Evolutionary conservation across 2,113 vertebrate species (phyloP).

Genomic region (Aramus guarauna): DNA sequence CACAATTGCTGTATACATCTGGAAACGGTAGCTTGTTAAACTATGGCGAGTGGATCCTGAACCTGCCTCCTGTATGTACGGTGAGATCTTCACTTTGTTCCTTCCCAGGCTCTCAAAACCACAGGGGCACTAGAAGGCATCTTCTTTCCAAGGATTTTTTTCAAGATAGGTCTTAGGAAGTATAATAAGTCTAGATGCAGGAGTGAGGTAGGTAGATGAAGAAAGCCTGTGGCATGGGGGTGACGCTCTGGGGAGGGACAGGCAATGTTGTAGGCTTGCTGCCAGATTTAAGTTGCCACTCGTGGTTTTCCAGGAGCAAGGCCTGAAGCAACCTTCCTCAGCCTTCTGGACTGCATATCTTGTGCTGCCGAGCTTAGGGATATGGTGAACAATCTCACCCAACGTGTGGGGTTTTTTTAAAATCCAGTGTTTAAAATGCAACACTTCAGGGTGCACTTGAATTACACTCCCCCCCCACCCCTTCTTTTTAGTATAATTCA

Average conservation of each 20-base stretch:
- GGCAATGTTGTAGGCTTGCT: not conserved
- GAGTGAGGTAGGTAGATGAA: not conserved
- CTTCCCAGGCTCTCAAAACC: not conserved
- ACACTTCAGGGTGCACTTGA: not conserved
- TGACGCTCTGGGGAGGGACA: not conserved
- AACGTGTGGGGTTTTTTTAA: not conserved
- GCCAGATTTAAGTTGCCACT: not conserved
- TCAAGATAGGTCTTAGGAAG: not conserved
- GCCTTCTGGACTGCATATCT: not conserved
- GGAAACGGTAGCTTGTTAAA: not conserved
- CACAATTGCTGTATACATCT: not conserved
- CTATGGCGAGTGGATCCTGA: not conserved
- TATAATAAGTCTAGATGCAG: not conserved
- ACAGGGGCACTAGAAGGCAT: not conserved
- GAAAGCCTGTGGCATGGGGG: not conserved
- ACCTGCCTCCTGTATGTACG: not conserved
- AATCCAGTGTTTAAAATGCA: not conserved
- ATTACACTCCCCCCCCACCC: not conserved
- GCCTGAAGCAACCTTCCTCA: not conserved
- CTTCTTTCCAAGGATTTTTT: not conserved
- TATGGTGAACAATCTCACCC: not conserved
- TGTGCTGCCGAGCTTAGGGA: not conserved
- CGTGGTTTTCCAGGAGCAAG: not conserved
- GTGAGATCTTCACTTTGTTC: not conserved
- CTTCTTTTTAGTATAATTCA: not conserved